A percentile compares a stretch with the other conserved stretches of the same genome.
Conservation (phyloP, 2,888 invertebrate genomes). For the Pilophorus perplexus region DNA sequence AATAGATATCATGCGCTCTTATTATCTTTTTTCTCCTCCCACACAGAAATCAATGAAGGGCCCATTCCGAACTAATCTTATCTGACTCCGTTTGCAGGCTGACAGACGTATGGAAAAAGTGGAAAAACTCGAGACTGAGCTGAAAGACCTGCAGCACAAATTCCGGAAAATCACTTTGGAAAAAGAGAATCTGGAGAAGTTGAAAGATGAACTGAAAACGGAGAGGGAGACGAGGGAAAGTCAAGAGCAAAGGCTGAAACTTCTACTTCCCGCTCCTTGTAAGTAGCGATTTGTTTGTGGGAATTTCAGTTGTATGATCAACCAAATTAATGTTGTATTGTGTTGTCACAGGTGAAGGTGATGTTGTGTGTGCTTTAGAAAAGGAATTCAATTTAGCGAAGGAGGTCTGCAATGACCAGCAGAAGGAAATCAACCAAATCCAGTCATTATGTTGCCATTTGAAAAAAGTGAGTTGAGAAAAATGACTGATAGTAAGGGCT, state of each 20-base stretch:
- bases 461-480: constrained; percentile 61
- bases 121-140: constrained; percentile 51
- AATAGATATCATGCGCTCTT: no score
- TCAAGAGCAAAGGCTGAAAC: constrained; percentile 38
- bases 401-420: constrained; percentile 56
- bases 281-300: constrained; percentile 1
- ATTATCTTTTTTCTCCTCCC: no score
- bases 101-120: constrained; percentile 60
- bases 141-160: constrained; percentile 63
- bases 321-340: neutral
- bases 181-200: constrained; percentile 69
- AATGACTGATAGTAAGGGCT: no score
- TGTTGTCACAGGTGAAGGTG: constrained; percentile 39
- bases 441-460: constrained; percentile 68
- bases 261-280: constrained; percentile 22
- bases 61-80: no score
- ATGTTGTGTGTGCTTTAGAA: constrained; percentile 39
- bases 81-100: constrained; percentile 46
- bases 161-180: constrained; percentile 70
- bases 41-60: no score
- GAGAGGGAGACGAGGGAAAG: constrained; percentile 35
- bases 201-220: constrained; percentile 54
- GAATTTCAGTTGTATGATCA: neutral
- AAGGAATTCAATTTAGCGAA: constrained; percentile 40
- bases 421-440: constrained; percentile 70